Base-by-base conservation (phyloP, 2,113 vertebrate species). In the Morone saxatilis region DNA sequence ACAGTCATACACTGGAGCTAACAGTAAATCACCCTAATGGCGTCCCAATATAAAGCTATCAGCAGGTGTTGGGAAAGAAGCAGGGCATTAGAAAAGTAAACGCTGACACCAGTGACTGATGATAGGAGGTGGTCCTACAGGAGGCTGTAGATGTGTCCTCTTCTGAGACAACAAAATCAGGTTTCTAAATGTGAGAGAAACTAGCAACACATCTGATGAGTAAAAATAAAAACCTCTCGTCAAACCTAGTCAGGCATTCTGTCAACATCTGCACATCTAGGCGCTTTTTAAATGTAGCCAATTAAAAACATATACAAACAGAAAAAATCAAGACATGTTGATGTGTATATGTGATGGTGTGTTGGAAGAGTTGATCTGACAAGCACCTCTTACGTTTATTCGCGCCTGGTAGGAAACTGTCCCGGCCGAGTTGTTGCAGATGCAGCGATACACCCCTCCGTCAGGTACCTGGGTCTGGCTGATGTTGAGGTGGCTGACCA, bases 331-430 rank as follows among this genome's bases (percentile, higher is more conserved):
- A 91, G 90, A 81, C 92, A 89, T 89, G 91, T 78, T 69, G 68
- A 88, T 88, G 86, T 95, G 93, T 95, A 78, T 95, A 96, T 94
- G 94, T 95, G 92, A 93, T 91, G 87, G 90, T 93, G 90, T 89
- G 96, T 96, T 97, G 96, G 97, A 99, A 97, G 97, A 99, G 98
- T 97, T 98, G 97, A 98, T 99, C 96, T 98, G 98, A 99, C 98
- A 99, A 99, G 98, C 98, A 99, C 98, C 98, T 99, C 98, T 99
- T 99, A 99, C 98, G 98, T 99, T 99, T 99, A 99, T 99, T 99
- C 98, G 98, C 97, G 98, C 98, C 98, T 99, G 98, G 97, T 99
- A 99, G 90, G 95, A 96, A 95, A 99, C 96, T 91, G 98, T 97
- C 95, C 98, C 98, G 1, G 98, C 98, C 16, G 98, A 99, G 93